A percentile compares a stretch with the other conserved stretches of the same genome.
Evolutionary conservation across 2,113 vertebrate genomes (phyloP).

Genomic region (Megaceryle maxima): DNA sequence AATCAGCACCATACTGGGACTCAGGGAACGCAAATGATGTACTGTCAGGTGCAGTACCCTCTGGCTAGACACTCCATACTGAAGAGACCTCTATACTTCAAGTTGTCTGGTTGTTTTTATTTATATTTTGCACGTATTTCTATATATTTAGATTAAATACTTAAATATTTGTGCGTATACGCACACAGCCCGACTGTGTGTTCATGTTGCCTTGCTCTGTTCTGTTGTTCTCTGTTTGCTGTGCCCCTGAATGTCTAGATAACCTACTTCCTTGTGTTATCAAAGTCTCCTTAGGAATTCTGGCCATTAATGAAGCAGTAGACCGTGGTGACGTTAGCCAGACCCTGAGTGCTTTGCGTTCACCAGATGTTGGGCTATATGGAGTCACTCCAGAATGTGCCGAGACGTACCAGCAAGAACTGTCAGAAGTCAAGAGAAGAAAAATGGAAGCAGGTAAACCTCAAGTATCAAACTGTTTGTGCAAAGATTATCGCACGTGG

Average conservation of each 20-base stretch:
- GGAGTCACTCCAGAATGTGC: conserved; percentile 92
- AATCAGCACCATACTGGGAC: not conserved
- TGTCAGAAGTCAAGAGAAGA: conserved; percentile 78
- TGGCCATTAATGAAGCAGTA: conserved; percentile 90
- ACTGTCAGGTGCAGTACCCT: not conserved
- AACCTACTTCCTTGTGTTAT: not conserved
- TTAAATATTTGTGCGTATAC: not conserved
- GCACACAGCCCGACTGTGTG: no score
- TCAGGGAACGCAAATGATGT: accelerated
- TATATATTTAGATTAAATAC: no score
- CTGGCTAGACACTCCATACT: not conserved
- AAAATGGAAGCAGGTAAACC: conserved; percentile 81
- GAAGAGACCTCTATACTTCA: not conserved
- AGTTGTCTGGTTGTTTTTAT: not conserved
- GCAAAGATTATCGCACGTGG: not conserved
- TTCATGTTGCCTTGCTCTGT: not conserved
- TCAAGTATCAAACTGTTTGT: not conserved
- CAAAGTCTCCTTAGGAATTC: conserved; percentile 90
- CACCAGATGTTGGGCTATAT: conserved; percentile 85
- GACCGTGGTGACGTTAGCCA: conserved; percentile 78
- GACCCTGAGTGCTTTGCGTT: conserved; percentile 84
- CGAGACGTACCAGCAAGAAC: conserved; percentile 85
- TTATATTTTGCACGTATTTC: not conserved
- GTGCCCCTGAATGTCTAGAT: not conserved
- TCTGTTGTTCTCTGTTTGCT: not conserved